Base-by-base conservation (phyloP, 2,797 vertebrate genomes). In the Pitangus sulphuratus region DNA sequence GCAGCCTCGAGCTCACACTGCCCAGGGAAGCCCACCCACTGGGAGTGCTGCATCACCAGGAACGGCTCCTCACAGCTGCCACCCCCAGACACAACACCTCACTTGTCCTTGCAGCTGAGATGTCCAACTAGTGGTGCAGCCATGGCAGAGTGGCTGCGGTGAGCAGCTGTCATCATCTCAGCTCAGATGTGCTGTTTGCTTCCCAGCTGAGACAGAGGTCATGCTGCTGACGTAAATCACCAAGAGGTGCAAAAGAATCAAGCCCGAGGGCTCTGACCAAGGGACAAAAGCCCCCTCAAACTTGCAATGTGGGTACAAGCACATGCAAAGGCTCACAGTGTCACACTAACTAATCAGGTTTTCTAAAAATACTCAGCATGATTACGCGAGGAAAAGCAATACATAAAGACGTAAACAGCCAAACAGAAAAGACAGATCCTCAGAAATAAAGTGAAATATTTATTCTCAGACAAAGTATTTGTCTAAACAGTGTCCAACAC, bases 391-490 rank as follows among this genome's bases (percentile, higher is more conserved):
- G 20, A 89, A 60, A 26, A 82, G 66, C 50, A 66, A 81, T 33
- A 39, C 26, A 71, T 47, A 84, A 82, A 39, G 12, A 87, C 14
- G 31, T 48, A 95, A 94, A 87, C 80, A 89, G 72, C 44, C 60
- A 76, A 95, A 74, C 24, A 83, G 56, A 77, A 80, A 51, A 90
- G 68, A 58, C 10, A 76, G 37, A 87, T 87, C 71, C 56, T 53
- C 44, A 83, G 82, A 89, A 95, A 80, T 80, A 62, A 85, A 91
- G 65, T 62, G 72, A 90, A 95, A 79, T 90, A 95, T 93, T 95
- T 93, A 77, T 91, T 87, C 86, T 89, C 26, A 35, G 44, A 71
- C 66, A 93, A 94, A 84, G 47, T 39, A 72, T 87, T 87, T 90
- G 88, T 82, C 77, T 88, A 95, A 96, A 82, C 57, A 81, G 33